Conservation (phyloP, 53 echinoderm and acorn worm genomes). For the Stichopus horrens region DNA sequence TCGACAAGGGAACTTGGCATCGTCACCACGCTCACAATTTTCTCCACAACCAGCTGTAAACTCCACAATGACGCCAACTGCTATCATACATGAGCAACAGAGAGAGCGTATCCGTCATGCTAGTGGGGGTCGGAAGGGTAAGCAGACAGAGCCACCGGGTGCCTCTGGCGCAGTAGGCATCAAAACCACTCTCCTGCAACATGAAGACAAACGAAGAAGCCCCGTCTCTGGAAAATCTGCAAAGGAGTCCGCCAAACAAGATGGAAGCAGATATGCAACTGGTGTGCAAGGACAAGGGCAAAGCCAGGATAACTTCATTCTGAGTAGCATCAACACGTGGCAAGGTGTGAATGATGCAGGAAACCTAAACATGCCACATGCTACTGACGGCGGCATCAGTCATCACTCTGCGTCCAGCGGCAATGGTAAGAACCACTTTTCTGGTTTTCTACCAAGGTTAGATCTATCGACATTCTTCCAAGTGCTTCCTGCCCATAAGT, state of each 20-base stretch:
- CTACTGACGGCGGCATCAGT: slow-evolving; percentile 1
- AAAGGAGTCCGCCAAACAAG: slow-evolving; percentile 20
- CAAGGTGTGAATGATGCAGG: slow-evolving; percentile 44
- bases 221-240: slow-evolving; percentile 1
- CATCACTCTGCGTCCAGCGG: slow-evolving; percentile 30
- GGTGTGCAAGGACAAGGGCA: neutral
- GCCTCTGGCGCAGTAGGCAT: neutral
- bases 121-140: slow-evolving; percentile 36
- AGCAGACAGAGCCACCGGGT: neutral
- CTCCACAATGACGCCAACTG: slow-evolving; percentile 28
- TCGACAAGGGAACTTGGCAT: neutral
- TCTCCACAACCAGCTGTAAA: neutral
- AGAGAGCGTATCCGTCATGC: slow-evolving; percentile 43
- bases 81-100: slow-evolving; percentile 44
- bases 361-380: slow-evolving; percentile 30
- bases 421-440: slow-evolving; percentile 48
- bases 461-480: slow-evolving; percentile 92
- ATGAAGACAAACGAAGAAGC: slow-evolving; percentile 20
- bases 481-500: slow-evolving; percentile 87
- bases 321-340: slow-evolving; percentile 45
- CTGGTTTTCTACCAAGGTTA: slow-evolving; percentile 83
- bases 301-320: slow-evolving; percentile 4
- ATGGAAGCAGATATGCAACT: neutral
- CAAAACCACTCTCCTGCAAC: neutral
- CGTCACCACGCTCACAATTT: slow-evolving; percentile 15